These are phyloP conservation scores for Sarcophaga caerulescens DNA, from an alignment of 2,888 invertebrate species.

Conservation along the genomic window DNA sequence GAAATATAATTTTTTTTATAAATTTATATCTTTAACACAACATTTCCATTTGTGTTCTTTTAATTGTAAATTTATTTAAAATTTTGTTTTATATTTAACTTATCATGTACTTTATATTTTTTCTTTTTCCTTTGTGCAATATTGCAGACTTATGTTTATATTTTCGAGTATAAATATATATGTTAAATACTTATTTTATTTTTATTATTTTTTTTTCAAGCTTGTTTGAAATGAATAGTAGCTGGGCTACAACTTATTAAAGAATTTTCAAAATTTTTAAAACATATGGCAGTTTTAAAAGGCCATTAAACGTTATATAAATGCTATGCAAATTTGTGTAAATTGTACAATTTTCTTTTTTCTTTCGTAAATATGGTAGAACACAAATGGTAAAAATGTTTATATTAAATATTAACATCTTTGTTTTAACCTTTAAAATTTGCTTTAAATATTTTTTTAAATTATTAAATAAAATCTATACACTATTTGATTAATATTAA, in stretches of 20 bases:
- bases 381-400: constrained; percentile 60
- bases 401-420: constrained; percentile 35
- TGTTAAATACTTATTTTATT: too few species aligned
- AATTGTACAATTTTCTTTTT: neutral
- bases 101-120: neutral
- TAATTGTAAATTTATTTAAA: neutral
- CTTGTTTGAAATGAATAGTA: constrained; percentile 50
- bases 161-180: constrained; percentile 5
- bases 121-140: constrained; percentile 56
- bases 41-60: constrained; percentile 62
- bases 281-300: constrained; percentile 40
- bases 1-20: constrained; percentile 10
- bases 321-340: neutral
- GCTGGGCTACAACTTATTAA: constrained; percentile 63
- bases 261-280: constrained; percentile 45
- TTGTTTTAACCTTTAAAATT: constrained; percentile 53
- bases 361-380: constrained; percentile 20
- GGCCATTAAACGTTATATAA: constrained; percentile 16
- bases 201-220: neutral
- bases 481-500: constrained; percentile 30
- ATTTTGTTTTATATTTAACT: constrained; percentile 10
- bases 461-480: constrained; percentile 45
- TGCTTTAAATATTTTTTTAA: constrained; percentile 67
- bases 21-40: constrained; percentile 22
- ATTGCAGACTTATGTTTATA: constrained; percentile 20